Evolutionary conservation across 2,888 invertebrate species (phyloP), one percentile per base, ranked within the genome.

Genomic region (Alcis repandata): DNA sequence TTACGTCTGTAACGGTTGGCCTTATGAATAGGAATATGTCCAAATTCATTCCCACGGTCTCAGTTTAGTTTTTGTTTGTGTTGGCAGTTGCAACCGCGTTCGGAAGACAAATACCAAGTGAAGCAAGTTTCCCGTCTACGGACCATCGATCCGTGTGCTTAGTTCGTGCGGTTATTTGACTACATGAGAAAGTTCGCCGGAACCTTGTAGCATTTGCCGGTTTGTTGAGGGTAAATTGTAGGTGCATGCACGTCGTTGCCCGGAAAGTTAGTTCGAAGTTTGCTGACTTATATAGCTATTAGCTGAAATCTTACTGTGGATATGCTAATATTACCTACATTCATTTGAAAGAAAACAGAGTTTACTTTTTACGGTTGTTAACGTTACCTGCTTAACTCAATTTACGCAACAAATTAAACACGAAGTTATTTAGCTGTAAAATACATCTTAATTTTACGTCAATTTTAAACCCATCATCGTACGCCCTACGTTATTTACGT

Each of bases 101-200:
- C 19, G 49, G 45, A 79, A 78, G 72, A 79, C 76, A 79, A 80
- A 79, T 77, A 78, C 40, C 27, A 57, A 76, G 73, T 67, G 63
- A 63, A 73, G 65, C 69, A 76, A 80, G 75, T 77, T 76, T 17
- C 56, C 40, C 61, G 68, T 71, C 53, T 62, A 68, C 54, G 67
- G 69, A 57, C 72, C 74, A 72, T 70, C 76, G 74, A 75, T 70
- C 72, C 65, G 57, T 59, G 59, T 71, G 72, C 69, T 74, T 62
- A 63, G 75, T 74, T 77, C 67, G 62, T 69, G 72, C 63, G 76
- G 77, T 76, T 83, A 78, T 78, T 80, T 82, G 72, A 73, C 75
- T 80, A 77, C 75, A 76, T 75, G 73, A 67, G 72, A 60, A 77
- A 80, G 71, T 78, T 80, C 57, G 66, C 43, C 59, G 32, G 48